Percentiles rank a stretch among this genome's conserved stretches.
These are phyloP conservation scores for Pangasius mekongensis DNA, from an alignment of 2,797 vertebrate species.

Conservation along the genomic window DNA sequence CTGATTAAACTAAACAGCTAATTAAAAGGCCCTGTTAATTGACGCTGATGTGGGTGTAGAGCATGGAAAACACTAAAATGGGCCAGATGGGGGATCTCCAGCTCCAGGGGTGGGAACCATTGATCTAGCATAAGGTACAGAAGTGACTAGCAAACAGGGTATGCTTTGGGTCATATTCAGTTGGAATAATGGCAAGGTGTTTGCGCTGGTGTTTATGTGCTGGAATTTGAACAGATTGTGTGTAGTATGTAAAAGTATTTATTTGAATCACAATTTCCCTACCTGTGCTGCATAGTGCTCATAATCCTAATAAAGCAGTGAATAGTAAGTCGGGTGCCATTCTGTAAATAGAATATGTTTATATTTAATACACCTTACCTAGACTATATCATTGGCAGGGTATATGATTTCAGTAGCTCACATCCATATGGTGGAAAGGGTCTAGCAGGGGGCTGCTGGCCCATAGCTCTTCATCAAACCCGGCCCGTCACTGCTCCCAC, in stretches of 20 bases:
- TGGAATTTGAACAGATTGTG: not conserved
- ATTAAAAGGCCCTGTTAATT: conserved; percentile 25
- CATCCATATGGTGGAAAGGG: conserved; percentile 34
- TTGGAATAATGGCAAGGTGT: not conserved
- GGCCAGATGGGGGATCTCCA: not conserved
- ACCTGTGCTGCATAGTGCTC: not conserved
- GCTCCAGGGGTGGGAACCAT: not conserved
- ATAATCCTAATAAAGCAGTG: not conserved
- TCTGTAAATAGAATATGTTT: not conserved
- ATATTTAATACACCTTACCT: conserved; percentile 16
- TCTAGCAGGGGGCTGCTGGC: conserved; percentile 47
- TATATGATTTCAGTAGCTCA: conserved; percentile 16
- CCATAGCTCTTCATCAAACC: conserved; percentile 99
- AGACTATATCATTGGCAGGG: conserved; percentile 1
- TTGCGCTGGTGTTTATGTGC: not conserved
- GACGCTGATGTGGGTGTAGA: not conserved
- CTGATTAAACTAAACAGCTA: conserved; percentile 7
- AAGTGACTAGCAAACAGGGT: not conserved
- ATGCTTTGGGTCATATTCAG: not conserved
- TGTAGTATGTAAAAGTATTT: not conserved
- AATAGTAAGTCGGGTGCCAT: not conserved
- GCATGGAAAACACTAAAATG: not conserved
- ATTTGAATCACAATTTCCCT: not conserved
- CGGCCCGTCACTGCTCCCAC: conserved; percentile 87
- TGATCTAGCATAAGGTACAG: not conserved